These are phyloP conservation scores for Dichetophora obliterata DNA, from an alignment of 2,888 invertebrate species.

Conservation along the genomic window DNA sequence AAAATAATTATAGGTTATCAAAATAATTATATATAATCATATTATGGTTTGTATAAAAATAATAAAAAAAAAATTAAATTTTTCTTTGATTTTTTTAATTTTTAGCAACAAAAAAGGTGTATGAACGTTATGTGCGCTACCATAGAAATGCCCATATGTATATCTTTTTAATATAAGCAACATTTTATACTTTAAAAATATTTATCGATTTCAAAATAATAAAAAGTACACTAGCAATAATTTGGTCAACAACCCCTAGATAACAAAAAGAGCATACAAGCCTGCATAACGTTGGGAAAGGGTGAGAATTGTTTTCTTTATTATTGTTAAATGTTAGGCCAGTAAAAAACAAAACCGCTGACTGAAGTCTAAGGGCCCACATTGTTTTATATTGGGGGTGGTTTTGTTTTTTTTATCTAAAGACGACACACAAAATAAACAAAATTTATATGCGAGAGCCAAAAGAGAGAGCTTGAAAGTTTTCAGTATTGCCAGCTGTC, in stretches of 20 bases:
- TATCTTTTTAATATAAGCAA: too few species aligned
- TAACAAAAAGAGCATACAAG: neutral
- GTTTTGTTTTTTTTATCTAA: too few species aligned
- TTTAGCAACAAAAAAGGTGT: too few species aligned
- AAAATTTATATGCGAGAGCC: neutral
- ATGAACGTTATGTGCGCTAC: too few species aligned
- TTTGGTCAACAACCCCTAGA: constrained; percentile 27
- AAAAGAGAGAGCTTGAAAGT: neutral
- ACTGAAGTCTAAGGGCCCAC: constrained; percentile 26
- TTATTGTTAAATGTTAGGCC: constrained; percentile 18
- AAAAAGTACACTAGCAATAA: constrained; percentile 5
- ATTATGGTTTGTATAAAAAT: too few species aligned
- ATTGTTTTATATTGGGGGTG: constrained; percentile 25
- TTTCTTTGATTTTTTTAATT: too few species aligned
- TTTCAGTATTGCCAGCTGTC: neutral
- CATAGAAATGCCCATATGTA: too few species aligned
- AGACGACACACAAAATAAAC: neutral
- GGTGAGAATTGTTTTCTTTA: constrained; percentile 8
- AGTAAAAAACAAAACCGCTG: constrained; percentile 39
- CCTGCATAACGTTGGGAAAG: neutral
- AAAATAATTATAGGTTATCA: too few species aligned
- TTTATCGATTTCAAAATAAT: neutral
- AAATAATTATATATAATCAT: too few species aligned
- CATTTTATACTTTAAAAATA: too few species aligned
- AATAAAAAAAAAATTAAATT: too few species aligned